These are phyloP conservation scores for Ifrita kowaldi DNA, from an alignment of 2,113 vertebrate species.

Conservation along the genomic window DNA sequence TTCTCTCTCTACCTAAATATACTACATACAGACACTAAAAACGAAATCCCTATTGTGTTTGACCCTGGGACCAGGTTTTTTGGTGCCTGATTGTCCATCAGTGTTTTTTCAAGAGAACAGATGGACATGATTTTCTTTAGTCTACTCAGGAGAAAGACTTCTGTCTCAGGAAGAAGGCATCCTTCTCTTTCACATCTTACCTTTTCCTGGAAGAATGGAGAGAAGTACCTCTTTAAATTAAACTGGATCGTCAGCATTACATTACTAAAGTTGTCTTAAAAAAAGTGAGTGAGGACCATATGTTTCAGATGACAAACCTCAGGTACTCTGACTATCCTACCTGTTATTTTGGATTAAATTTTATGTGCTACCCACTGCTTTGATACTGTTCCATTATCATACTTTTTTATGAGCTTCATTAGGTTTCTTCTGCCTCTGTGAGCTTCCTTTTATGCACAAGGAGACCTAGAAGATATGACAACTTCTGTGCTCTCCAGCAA, in stretches of 20 bases:
- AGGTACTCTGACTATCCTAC: not conserved
- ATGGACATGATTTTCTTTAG: not conserved
- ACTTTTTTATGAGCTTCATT: not conserved
- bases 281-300: not conserved
- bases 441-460: not conserved
- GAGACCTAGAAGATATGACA: not conserved
- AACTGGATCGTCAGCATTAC: not conserved
- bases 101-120: not conserved
- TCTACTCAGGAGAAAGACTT: not conserved
- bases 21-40: not conserved
- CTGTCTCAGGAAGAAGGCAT: not conserved
- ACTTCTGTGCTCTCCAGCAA: not conserved
- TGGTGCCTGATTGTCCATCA: rapidly evolving
- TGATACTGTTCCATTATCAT: not conserved
- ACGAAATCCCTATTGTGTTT: not conserved
- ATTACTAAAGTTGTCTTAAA: not conserved
- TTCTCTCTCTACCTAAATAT: not conserved
- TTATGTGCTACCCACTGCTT: not conserved
- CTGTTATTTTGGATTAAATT: not conserved
- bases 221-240: not conserved
- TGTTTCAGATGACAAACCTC: not conserved
- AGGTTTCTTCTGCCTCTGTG: not conserved
- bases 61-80: not conserved
- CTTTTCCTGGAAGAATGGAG: not conserved
- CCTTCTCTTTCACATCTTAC: not conserved